These are phyloP conservation scores for Gryllus longicercus DNA, from an alignment of 2,888 invertebrate species.

Conservation along the genomic window DNA sequence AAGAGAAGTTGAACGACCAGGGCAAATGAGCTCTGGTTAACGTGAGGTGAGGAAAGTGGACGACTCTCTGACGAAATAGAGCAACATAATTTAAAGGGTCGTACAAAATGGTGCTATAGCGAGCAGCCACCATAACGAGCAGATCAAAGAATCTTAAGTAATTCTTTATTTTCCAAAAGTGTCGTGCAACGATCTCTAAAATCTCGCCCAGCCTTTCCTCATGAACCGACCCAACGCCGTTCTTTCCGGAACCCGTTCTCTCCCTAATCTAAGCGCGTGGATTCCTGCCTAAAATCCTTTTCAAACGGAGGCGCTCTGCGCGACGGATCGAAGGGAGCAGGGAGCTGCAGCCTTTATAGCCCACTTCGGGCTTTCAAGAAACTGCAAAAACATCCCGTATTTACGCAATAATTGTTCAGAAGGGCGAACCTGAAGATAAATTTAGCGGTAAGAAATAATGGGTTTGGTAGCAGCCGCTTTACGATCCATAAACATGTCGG, in stretches of 20 bases:
- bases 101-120: too few species aligned
- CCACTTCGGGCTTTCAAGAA: constrained; percentile 17
- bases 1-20: too few species aligned
- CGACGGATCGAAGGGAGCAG: background rate
- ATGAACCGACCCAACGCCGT: background rate
- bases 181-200: background rate
- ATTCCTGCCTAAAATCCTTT: constrained; percentile 2
- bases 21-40: too few species aligned
- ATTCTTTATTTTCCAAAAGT: background rate
- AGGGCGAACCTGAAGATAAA: constrained; percentile 10
- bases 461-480: constrained; percentile 17
- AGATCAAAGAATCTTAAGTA: too few species aligned
- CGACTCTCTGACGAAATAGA: too few species aligned
- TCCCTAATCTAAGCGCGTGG: background rate
- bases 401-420: constrained; percentile 17
- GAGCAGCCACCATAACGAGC: too few species aligned
- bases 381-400: constrained; percentile 17
- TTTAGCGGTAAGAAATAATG: constrained; percentile 17
- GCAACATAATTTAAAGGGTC: too few species aligned
- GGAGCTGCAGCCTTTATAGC: background rate
- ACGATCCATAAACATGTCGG: constrained; percentile 17
- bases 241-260: background rate
- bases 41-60: too few species aligned
- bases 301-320: background rate
- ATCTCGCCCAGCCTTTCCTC: background rate